A percentile compares a stretch with the other conserved stretches of the same genome.
Evolutionary conservation across 2,888 invertebrate species (phyloP).

Genomic region (Ectobius pallidus): DNA sequence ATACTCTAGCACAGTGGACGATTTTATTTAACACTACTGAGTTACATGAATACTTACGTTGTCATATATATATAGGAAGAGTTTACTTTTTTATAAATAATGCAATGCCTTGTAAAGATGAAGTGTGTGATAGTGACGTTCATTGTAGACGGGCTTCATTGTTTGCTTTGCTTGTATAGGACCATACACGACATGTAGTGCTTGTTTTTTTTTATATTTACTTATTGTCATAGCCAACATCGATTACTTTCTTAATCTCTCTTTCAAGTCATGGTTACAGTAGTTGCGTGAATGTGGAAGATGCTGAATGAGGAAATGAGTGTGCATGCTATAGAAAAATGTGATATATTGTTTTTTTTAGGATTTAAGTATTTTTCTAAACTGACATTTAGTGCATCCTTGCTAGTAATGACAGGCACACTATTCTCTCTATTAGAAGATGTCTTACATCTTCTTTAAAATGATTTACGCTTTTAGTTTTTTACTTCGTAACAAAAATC

Average conservation of each 20-base stretch:
- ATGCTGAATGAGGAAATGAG: background rate
- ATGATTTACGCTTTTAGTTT: slow-evolving; percentile 36
- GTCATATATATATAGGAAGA: background rate
- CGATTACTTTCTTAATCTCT: no score
- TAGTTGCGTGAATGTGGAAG: background rate
- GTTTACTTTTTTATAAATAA: slow-evolving; percentile 1
- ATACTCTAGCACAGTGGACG: no score
- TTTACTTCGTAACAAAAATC: slow-evolving; percentile 30
- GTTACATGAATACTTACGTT: background rate
- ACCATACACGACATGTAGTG: background rate
- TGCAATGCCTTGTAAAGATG: slow-evolving; percentile 11
- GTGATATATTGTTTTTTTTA: slow-evolving; percentile 37
- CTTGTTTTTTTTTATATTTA: slow-evolving; percentile 1
- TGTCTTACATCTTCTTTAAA: slow-evolving; percentile 19
- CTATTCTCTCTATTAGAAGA: slow-evolving; percentile 21
- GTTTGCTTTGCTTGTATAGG: background rate
- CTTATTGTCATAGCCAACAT: background rate
- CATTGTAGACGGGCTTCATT: slow-evolving; percentile 7
- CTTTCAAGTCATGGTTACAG: background rate
- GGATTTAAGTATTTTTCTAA: slow-evolving; percentile 41
- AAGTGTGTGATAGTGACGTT: background rate
- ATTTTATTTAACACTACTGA: no score
- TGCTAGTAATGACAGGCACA: slow-evolving; percentile 29
- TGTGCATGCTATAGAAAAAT: slow-evolving; percentile 35
- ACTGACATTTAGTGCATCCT: slow-evolving; percentile 34